phyloP scores from a whole-genome alignment of 1,140 invertebrate species.

The Aphaenogaster rudis region DNA sequence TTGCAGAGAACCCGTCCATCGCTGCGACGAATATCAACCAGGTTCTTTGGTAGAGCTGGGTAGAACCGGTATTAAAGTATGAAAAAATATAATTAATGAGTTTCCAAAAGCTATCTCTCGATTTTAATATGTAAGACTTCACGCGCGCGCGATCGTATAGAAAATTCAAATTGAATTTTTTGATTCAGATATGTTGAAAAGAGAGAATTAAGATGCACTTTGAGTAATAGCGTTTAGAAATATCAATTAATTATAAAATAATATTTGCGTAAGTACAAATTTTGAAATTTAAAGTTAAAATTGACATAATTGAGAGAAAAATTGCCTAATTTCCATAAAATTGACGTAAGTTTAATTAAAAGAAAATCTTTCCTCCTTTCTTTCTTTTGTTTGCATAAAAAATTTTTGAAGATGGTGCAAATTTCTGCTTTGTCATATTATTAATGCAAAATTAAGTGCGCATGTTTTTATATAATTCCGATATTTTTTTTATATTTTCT shows the following conservation, averaged over 20 bases:
- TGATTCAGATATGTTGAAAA: neutral
- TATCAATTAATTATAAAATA: neutral
- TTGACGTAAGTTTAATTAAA: neutral
- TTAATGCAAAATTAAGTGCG: slow-evolving; percentile 3
- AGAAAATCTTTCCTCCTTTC: neutral
- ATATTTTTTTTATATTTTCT: neutral
- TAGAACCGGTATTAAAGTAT: slow-evolving; percentile 78
- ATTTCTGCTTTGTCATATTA: neutral
- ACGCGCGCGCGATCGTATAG: neutral
- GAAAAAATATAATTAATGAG: slow-evolving; percentile 16
- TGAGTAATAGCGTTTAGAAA: neutral
- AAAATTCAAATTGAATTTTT: neutral
- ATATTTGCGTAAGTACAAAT: neutral
- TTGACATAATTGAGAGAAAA: neutral
- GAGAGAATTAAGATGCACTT: neutral
- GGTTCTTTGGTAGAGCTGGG: slow-evolving; percentile 82
- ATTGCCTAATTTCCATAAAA: neutral
- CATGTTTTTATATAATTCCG: neutral
- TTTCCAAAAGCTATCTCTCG: neutral
- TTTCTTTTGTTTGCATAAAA: slow-evolving; percentile 9
- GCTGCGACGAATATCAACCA: slow-evolving; percentile 84
- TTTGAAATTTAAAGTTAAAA: neutral
- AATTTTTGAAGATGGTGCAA: slow-evolving; percentile 44
- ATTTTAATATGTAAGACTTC: slow-evolving; percentile 3
- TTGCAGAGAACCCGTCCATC: slow-evolving; percentile 81